Evolutionary conservation across 1,140 invertebrate species (phyloP).

Genomic region (Acyrthosiphon pisum): DNA sequence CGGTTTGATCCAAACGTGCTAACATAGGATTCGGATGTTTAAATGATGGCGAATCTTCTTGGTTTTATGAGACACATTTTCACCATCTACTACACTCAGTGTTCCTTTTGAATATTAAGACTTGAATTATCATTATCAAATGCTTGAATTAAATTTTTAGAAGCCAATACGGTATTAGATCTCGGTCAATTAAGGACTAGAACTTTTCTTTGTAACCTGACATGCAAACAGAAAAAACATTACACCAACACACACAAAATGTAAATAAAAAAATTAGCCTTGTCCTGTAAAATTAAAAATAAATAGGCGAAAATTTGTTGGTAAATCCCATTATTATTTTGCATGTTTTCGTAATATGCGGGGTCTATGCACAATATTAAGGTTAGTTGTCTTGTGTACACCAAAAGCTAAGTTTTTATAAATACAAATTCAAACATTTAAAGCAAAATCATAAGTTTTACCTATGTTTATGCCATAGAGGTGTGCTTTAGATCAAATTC

Average conservation of each 20-base stretch:
- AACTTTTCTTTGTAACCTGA: slow-evolving; percentile 48
- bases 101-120: slow-evolving; percentile 37
- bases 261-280: slow-evolving; percentile 20
- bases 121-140: slow-evolving; percentile 52
- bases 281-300: slow-evolving; percentile 45
- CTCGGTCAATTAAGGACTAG: slow-evolving; percentile 45
- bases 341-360: not conserved
- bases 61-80: slow-evolving; percentile 12
- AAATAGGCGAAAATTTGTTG: slow-evolving; percentile 32
- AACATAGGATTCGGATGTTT: slow-evolving; percentile 56
- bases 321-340: not conserved
- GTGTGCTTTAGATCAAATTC: not conserved
- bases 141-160: slow-evolving; percentile 49
- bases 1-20: slow-evolving; percentile 41
- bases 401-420: slow-evolving; percentile 28
- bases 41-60: slow-evolving; percentile 53
- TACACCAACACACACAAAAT: slow-evolving; percentile 48
- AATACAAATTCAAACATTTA: not conserved
- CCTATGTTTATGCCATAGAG: not conserved
- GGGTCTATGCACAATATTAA: not conserved
- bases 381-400: slow-evolving; percentile 38
- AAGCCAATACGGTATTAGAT: slow-evolving; percentile 26
- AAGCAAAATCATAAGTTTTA: not conserved
- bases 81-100: slow-evolving; percentile 3
- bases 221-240: slow-evolving; percentile 48